Evolutionary conservation across 2,888 invertebrate species (phyloP), one percentile per base, ranked within the genome.

Genomic region (Siphlonurus alternatus): DNA sequence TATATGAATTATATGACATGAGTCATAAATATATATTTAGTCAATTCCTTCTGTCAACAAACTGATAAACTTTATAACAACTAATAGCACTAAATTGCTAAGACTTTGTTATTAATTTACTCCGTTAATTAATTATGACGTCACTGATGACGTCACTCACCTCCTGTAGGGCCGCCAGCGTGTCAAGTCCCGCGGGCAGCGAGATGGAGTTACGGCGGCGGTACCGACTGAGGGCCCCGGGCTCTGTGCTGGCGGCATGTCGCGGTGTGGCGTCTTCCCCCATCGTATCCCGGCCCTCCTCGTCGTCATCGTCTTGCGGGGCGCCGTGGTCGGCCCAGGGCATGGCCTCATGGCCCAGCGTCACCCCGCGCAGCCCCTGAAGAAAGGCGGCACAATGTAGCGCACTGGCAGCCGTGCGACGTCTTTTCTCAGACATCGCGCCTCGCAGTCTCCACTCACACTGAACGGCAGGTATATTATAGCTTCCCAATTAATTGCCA

Each of bases 141-240:
- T n/a, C n/a, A n/a, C n/a, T n/a, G n/a, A n/a, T n/a, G n/a, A n/a
- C n/a, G n/a, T 10, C 38, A 38, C 22, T 56, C 22, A 20, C 56
- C 22, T 56, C 56, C 7, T n/a, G 56, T 22, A 56, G 5, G 7
- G 7, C 56, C 5, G 22, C 19, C n/a, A 56, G 22, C 5, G 84
- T 83, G 71, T 87, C 84, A 65, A 89, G 76, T 68, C 80, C 81
- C 53, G 81, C 80, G 2, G 89, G 89, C 79, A 89, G 79, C 1
- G 89, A 88, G 67, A 87, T 84, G 1, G 88, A 87, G 69, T 87
- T 86, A 68, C 86, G 81, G 62, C 87, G 78, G 62, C 83, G 72
- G 62, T 74, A 75, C 2, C 73, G 73, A n/a, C 19, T 56, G 5
- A 56, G 56, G 7, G 56, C 56, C 15, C 7, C 56, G 5, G 56